Evolutionary conservation across 2,888 invertebrate species (phyloP), one percentile per base, ranked within the genome.

Genomic region (Mesoligia furuncula): DNA sequence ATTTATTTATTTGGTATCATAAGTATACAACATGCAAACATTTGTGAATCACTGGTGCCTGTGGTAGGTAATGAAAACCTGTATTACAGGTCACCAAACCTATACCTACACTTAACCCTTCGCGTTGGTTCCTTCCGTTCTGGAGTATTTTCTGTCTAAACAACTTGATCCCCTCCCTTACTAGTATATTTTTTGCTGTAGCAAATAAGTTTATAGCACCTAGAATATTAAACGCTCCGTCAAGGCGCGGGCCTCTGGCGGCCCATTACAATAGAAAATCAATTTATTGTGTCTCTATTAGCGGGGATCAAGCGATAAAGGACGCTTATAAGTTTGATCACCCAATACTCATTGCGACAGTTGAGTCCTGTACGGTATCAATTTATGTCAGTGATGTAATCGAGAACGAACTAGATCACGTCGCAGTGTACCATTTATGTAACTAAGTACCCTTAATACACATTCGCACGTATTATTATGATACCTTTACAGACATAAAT

Each of bases 401-500:
- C 11, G 5, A 66, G 51, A 81, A 67, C 39, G 42, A 85, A 81
- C 48, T 81, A 59, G 54, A 68, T 73, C 77, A 77, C 73, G 77
- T 59, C 65, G 36, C 67, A 51, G 73, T 67, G 48, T 17, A 48
- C 59, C 67, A 61, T 83, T 81, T 77, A 83, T 76, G 79, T 57
- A 67, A 72, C 45, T 62, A 83, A 79, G 57, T 67, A 76, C 51
- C 51, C 73, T 75, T 85, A 42, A 64, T 74, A 62, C 27, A 69
- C 66, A 73, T 72, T 62, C 13, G 65, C 85, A 83, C 85, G 83
- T 85, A 77, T 65, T 82, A 71, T 81, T 75, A 48, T 81, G 69
- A 69, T 71, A 73, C 48, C 54, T 79, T 69, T 48, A 36, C 39
- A 51, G 62, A 39, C 70, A 73, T 64, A 71, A 61, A 73, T 81